Evolutionary conservation across 2,113 vertebrate genomes (phyloP).

Genomic region (Vidua chalybeata): DNA sequence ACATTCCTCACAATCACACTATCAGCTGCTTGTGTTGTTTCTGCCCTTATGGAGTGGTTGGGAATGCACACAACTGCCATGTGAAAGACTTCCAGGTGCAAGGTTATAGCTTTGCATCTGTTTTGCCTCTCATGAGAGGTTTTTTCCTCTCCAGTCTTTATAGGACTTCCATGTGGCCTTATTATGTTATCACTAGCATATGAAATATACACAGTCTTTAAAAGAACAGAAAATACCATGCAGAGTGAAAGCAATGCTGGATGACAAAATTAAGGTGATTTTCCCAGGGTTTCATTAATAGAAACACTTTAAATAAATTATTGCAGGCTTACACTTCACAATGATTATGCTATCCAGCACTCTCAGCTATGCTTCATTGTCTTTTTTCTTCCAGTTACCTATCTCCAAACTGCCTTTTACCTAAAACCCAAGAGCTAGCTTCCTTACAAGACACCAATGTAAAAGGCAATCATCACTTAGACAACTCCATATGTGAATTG

Average conservation of each 20-base stretch:
- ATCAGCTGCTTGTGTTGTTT: conserved; percentile 62
- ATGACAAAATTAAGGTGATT: background rate
- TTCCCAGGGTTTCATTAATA: background rate
- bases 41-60: conserved; percentile 52
- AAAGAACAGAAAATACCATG: background rate
- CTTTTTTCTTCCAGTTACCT: background rate
- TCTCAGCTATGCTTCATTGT: background rate
- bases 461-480: background rate
- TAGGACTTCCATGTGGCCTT: conserved; percentile 33
- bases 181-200: conserved; percentile 24
- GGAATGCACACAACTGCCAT: conserved; percentile 47
- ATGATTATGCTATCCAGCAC: background rate
- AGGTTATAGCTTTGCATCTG: conserved; percentile 61
- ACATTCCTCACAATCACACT: conserved; percentile 60
- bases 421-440: background rate
- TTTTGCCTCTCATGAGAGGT: conserved; percentile 42
- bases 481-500: background rate
- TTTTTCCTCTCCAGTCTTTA: background rate
- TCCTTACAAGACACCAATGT: background rate
- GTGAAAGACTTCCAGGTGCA: conserved; percentile 67
- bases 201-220: background rate
- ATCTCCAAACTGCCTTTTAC: background rate
- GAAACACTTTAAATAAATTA: background rate
- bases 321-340: background rate
- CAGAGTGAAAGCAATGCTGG: background rate